Evolutionary conservation across 2,113 vertebrate genomes (phyloP).

Genomic region (Anser brachyrhynchus): DNA sequence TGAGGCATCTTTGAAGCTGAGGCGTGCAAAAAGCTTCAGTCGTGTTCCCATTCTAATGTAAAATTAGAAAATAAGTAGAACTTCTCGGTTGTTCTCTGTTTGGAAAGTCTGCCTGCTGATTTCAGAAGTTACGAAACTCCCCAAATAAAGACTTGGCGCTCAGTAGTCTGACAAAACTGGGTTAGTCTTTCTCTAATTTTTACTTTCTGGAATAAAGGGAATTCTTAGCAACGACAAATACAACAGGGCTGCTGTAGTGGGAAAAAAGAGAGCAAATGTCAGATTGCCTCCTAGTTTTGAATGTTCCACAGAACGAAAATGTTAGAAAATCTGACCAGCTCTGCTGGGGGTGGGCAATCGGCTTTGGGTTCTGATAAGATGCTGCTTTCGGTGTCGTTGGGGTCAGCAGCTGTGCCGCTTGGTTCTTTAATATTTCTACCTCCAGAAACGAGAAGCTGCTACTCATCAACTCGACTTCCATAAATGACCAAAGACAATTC

Average conservation of each 20-base stretch:
- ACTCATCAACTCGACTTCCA: neutral
- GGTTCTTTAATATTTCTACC: neutral
- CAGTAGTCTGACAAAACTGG: neutral
- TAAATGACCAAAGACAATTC: neutral
- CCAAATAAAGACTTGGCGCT: neutral
- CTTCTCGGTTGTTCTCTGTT: neutral
- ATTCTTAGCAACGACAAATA: neutral
- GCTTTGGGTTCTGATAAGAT: neutral
- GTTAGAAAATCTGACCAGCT: neutral
- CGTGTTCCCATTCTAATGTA: fast-evolving
- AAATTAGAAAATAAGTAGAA: neutral
- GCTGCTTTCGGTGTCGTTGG: neutral
- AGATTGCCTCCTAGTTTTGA: neutral
- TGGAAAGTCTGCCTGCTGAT: neutral
- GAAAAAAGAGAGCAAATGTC: neutral
- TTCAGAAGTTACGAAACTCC: neutral
- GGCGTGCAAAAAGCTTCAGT: neutral
- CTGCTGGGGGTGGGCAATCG: neutral
- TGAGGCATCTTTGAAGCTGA: neutral
- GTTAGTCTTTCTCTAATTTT: neutral
- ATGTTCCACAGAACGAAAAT: neutral
- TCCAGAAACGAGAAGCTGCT: neutral
- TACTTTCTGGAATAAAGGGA: neutral
- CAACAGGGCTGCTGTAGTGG: fast-evolving
- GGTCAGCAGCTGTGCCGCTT: neutral